Evolutionary conservation across 2,113 vertebrate species (phyloP), one percentile per base, ranked within the genome.

Genomic region (Pterophyllum scalare): DNA sequence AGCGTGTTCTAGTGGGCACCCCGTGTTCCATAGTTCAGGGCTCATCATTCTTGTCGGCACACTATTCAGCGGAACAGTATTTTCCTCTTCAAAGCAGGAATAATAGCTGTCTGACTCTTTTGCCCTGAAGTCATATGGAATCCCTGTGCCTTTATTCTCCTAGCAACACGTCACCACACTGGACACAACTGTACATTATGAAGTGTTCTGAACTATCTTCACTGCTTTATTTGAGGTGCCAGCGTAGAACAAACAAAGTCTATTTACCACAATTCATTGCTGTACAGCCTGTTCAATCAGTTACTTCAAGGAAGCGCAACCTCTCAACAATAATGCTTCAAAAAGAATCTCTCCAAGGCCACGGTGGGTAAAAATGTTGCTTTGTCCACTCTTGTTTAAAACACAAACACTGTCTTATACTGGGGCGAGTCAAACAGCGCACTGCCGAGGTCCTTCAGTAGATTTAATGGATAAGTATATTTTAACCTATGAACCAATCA

Each of bases 331-430:
- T 56, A 67, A 58, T 56, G 19, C 15, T 62, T 72, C 7, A 75
- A 46, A 79, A 57, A 46, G 2, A 61, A 80, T 77, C 35, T 56
- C 46, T 74, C 17, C 78, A 81, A 81, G 80, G 82, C 70, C 43
- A 4, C 10, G 14, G 33, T 77, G 77, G 76, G 33, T 64, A 57
- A 80, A 82, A 57, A 43, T 35, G 20, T 77, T 24, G 11, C 19
- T 83, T 80, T 59, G 26, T 61, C 74, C 62, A 28, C 20, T 10
- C 10, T 67, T 61, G 28, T 79, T 79, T 46, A 46, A 57, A 70
- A 62, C 38, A 46, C 20, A 74, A 77, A 70, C n/a, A 49, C 17
- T 6, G 17, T 33, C 8, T 13, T 49, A 40, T 38, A n/a, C 28
- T 52, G 2, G 17, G 17, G 52, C 28, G 57, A 77, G 38, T 77